Evolutionary conservation across 2,113 vertebrate species (phyloP), one percentile per base, ranked within the genome.

Genomic region (Accipiter cooperii): DNA sequence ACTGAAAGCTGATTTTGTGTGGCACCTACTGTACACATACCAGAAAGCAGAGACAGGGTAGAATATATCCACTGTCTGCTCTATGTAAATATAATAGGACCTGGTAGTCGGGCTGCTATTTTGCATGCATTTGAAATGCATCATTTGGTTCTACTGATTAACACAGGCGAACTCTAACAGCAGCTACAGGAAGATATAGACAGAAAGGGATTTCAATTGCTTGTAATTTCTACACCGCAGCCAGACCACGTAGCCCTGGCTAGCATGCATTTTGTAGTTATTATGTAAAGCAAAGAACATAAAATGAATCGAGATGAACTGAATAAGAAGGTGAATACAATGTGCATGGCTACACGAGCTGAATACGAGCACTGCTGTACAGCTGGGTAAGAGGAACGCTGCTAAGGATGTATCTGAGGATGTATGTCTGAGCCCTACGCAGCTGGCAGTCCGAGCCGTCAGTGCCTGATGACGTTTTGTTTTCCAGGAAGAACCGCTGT

Each of bases 401-500:
- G 73, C 46, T 14, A 4, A 1, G 55, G 61, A 9, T 0, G 20
- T 1, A 12, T 2, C 28, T 2, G 47, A 25, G 38, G 57, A 11
- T 3, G 29, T 4, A 7, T 7, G 44, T 21, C 28, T 8, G 52
- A 34, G 54, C 26, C 42, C 52, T 20, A 14, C 12, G 16, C 22
- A 16, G n/a, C 52, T 11, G 47, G 36, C 87, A 54, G 58, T 3
- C 49, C 15, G 21, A 61, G 55, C 58, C 11, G 44, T 2, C 57
- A 28, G 85, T 1, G 46, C 47, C 84, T 75, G 34, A 47, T 0
- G 3, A 1, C 2, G 8, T 6, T 54, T 46, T 51, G 29, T 63
- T 54, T 87, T 92, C 34, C 95, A 98, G 98, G 96, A 98, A 98
- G 81, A 98, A 98, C 51, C 98, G 91, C 82, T 98, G 98, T 20